Evolutionary conservation across 2,888 invertebrate species (phyloP).

Genomic region (Hemistola chrysoprasaria): DNA sequence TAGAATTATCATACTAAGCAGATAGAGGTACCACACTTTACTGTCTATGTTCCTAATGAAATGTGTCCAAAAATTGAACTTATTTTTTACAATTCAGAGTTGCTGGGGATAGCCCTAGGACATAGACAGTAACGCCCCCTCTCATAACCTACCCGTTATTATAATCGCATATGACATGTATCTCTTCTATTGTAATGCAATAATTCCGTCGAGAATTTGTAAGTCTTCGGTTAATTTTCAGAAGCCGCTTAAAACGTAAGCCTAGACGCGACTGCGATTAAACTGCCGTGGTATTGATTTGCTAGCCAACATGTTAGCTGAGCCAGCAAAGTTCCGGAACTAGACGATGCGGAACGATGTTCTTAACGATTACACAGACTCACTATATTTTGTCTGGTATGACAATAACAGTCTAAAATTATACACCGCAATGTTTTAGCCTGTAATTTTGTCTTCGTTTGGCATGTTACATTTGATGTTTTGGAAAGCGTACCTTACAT

Average conservation of each 20-base stretch:
- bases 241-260: slow-evolving; percentile 31
- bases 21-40: no score
- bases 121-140: no score
- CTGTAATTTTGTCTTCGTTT: slow-evolving; percentile 10
- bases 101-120: no score
- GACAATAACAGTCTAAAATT: slow-evolving; percentile 13
- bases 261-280: slow-evolving; percentile 31
- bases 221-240: slow-evolving; percentile 26
- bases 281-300: slow-evolving; percentile 25
- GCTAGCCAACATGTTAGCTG: slow-evolving; percentile 15
- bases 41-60: no score
- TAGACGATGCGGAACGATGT: slow-evolving; percentile 13
- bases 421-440: slow-evolving; percentile 4
- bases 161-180: no score
- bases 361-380: slow-evolving; percentile 8
- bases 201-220: slow-evolving; percentile 12
- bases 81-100: no score
- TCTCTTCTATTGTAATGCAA: slow-evolving; percentile 1
- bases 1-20: no score
- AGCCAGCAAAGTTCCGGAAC: slow-evolving; percentile 5
- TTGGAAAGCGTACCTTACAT: slow-evolving; percentile 26
- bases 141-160: no score
- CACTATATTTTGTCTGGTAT: slow-evolving; percentile 14
- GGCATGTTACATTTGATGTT: slow-evolving; percentile 14
- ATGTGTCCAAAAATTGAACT: no score